Percentiles rank a stretch among this genome's conserved stretches.
phyloP scores from a whole-genome alignment of 2,888 invertebrate genomes.

The Eupeodes latifasciatus region DNA sequence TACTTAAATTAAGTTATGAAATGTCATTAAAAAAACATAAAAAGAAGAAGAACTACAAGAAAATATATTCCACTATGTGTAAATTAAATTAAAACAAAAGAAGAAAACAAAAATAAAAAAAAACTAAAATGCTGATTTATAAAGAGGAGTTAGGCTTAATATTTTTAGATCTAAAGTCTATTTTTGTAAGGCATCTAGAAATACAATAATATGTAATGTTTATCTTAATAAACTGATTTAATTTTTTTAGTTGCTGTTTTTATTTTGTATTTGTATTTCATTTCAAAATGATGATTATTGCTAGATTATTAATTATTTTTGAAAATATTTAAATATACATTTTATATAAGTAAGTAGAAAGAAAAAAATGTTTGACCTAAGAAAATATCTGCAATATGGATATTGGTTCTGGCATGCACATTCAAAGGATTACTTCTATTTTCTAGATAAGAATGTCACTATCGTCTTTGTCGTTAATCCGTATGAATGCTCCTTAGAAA shows the following conservation, averaged over 20 bases:
- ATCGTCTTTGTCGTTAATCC: too few relatives aligned
- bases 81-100: constrained; percentile 58
- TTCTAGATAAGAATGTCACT: too few relatives aligned
- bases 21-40: constrained; percentile 11
- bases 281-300: too few relatives aligned
- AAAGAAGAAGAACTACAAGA: constrained; percentile 21
- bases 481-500: too few relatives aligned
- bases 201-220: constrained; percentile 61
- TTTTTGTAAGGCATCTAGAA: constrained; percentile 54
- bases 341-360: too few relatives aligned
- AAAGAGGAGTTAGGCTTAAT: constrained; percentile 55
- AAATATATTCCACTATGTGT: constrained; percentile 68
- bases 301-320: too few relatives aligned
- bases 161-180: constrained; percentile 56
- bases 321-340: too few relatives aligned
- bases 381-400: too few relatives aligned
- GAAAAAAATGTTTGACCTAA: too few relatives aligned
- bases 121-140: constrained; percentile 41
- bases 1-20: constrained; percentile 69
- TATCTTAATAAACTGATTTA: constrained; percentile 69
- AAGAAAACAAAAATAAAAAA: background rate
- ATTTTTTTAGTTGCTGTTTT: constrained; percentile 47
- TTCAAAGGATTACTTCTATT: too few relatives aligned
- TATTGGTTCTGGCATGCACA: too few relatives aligned
- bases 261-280: background rate